Base-by-base conservation (phyloP, 2,797 vertebrate species). In the Cirrhinus mrigala region DNA sequence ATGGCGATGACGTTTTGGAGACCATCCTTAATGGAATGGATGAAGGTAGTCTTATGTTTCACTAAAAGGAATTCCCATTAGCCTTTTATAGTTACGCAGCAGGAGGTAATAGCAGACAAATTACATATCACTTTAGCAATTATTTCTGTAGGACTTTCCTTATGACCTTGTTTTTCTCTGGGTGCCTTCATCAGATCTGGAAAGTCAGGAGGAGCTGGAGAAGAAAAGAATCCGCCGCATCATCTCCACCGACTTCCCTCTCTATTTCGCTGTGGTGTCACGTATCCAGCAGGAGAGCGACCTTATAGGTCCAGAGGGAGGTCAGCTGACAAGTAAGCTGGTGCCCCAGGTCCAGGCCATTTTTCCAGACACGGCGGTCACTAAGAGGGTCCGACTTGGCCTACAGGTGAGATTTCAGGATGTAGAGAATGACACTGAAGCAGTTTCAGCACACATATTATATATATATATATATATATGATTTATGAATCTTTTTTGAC, bases 1-100 rank as follows among this genome's bases (percentile, higher is more conserved):
- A 97, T 0, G 97, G 96, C 5, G 97, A 98, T 56, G 97, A 95
- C 82, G 96, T 96, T 91, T 93, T 99, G 90, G 97, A 98, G 85
- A 97, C 98, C 89, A 96, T 98, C 87, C 96, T 99, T 71, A 98
- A 97, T 0, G 98, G 98, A 90, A 98, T 99, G 98, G 98, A 99
- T 0, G 98, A 99, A 96, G 98, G 98, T 99, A 89, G 92, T 85
- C 76, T 75, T 54, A 81, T 8, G 11, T 48, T 79, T 62, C 27
- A 78, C 66, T 22, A 6, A 22, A 6, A 48, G 58, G 37, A 79
- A 60, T 44, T 73, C 27, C 40, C 33, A 73, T 8, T 15, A 54
- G 11, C 60, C 69, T 37, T 56, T 75, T 20, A 44, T 27, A 58
- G 11, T 64, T 64, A 33, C 48, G 54, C 29, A 29, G 40, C 20